Evolutionary conservation across 2,888 invertebrate species (phyloP).

Genomic region (Limnephilus rhombicus): DNA sequence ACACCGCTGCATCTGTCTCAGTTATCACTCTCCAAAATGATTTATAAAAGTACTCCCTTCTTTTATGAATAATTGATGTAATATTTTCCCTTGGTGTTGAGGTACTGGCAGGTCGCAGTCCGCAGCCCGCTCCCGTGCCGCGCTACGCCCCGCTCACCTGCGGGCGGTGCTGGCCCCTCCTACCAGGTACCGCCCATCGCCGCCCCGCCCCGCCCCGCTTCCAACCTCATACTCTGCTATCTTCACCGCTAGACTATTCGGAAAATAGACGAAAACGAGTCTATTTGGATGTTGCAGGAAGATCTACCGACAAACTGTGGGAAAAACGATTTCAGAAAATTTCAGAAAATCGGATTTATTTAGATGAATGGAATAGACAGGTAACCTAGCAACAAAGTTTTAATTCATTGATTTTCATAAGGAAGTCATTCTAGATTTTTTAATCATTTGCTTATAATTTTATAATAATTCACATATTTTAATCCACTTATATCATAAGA

Average conservation of each 20-base stretch:
- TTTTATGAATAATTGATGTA: background rate
- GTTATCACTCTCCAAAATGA: background rate
- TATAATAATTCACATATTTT: too few relatives aligned
- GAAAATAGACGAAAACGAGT: background rate
- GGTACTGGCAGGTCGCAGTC: background rate
- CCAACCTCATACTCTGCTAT: background rate
- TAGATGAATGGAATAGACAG: background rate
- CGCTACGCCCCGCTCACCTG: slow-evolving; percentile 3
- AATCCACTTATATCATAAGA: too few relatives aligned
- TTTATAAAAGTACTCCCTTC: background rate
- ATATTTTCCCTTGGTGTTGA: background rate
- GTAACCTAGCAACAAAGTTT: too few relatives aligned
- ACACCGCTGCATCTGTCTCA: background rate
- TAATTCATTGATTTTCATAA: too few relatives aligned
- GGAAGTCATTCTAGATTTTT: too few relatives aligned
- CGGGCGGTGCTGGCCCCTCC: background rate
- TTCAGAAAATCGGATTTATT: background rate
- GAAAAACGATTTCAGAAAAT: background rate
- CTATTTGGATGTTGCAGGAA: background rate
- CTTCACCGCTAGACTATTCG: background rate
- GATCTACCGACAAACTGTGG: background rate
- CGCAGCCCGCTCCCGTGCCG: background rate
- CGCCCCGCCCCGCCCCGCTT: slow-evolving; percentile 6
- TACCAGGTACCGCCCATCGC: slow-evolving; percentile 10
- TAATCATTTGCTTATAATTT: too few relatives aligned